Evolutionary conservation across 2,797 vertebrate genomes (phyloP), one percentile per base, ranked within the genome.

Genomic region (Notolabrus celidotus): DNA sequence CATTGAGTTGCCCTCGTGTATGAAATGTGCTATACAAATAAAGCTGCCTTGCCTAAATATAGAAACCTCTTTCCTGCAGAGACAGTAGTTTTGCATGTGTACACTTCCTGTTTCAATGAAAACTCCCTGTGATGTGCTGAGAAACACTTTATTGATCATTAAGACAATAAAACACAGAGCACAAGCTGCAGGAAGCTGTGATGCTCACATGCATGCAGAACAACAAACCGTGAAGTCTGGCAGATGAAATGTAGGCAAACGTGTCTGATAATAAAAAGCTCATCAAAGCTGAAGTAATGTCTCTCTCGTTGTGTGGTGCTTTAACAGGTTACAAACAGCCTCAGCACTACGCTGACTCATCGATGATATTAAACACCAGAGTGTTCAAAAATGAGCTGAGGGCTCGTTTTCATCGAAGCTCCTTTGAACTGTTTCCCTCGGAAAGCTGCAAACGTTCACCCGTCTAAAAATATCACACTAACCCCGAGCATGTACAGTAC

Each of bases 361-460:
- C 62, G 50, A 53, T 57, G 43, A 62, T 67, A 67, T 74, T 83
- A 41, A 60, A 64, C 71, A 80, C 74, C 71, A 78, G 83, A 77
- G 74, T 23, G 5, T 70, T 66, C 75, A 74, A 78, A 67, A 71
- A 67, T 59, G 53, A 58, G 56, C 53, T 42, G 45, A 64, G 54
- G 53, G 39, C 65, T 65, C 10, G 69, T 65, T n/a, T 80, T 80
- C 29, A 67, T 74, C 27, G 22, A 7, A 6, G 82, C 71, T 46
- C 39, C 19, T 77, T 77, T 82, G 22, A 83, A 74, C 51, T 0
- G 9, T 66, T 70, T 65, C 57, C 43, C 73, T 63, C 17, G 11
- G 47, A 65, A 77, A 56, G 23, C 8, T 45, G 41, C 19, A 75
- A 70, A 64, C 38, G 57, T 67, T 62, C 29, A 59, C 65, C 57